A percentile compares a stretch with the other conserved stretches of the same genome.
Conservation (phyloP, 2,888 invertebrate species). For the Lasiommata megera region DNA sequence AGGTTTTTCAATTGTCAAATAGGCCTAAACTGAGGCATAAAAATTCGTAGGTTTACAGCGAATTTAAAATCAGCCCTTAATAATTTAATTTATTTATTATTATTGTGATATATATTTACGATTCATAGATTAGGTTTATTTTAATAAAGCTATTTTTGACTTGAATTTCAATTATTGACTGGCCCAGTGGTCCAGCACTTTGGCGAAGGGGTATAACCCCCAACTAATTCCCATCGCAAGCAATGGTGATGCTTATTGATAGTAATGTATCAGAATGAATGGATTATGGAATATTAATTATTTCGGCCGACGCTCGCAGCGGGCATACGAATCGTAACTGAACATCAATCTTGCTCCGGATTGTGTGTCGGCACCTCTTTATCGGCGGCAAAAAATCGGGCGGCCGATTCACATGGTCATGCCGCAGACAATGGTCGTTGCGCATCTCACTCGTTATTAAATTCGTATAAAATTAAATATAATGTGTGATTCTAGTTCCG, state of each 20-base stretch:
- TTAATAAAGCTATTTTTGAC: no score
- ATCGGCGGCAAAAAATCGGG: conserved; percentile 68
- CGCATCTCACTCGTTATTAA: conserved; percentile 78
- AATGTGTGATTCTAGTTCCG: conserved; percentile 79
- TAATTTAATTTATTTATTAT: no score
- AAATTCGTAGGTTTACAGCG: no score
- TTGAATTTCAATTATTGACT: background rate
- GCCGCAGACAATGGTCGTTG: conserved; percentile 65
- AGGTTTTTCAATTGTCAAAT: no score
- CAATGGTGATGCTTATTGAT: background rate
- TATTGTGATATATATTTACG: no score
- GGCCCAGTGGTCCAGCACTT: background rate
- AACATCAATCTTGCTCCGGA: conserved; percentile 72
- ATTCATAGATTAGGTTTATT: no score
- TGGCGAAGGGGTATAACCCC: background rate
- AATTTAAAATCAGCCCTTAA: no score
- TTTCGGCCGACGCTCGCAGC: conserved; percentile 57
- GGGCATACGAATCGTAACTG: conserved; percentile 63
- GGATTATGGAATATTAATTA: conserved; percentile 77
- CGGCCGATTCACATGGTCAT: conserved; percentile 72
- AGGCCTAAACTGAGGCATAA: no score
- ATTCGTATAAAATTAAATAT: conserved; percentile 80
- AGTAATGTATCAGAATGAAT: conserved; percentile 51
- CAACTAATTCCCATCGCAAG: background rate
- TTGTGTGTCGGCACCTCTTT: conserved; percentile 78